Percentiles rank a stretch among this genome's conserved stretches.
phyloP scores from a whole-genome alignment of 2,888 invertebrate species.

The Rhorus exstirpatorius region DNA sequence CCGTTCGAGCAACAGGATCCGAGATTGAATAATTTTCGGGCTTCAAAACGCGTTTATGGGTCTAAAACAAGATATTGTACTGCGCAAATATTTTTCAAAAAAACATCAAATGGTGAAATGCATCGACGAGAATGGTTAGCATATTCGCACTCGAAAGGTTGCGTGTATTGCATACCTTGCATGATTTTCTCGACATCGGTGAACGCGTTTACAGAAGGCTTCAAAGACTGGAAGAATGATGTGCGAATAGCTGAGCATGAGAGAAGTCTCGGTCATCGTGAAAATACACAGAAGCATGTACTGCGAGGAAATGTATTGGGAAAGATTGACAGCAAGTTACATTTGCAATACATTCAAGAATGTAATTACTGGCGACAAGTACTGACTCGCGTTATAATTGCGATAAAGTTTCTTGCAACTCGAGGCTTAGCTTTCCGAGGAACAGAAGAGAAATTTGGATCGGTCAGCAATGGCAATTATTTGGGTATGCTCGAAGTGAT shows the following conservation, averaged over 20 bases:
- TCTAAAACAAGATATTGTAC: constrained; percentile 38
- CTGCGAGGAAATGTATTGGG: constrained; percentile 40
- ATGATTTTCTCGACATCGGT: constrained; percentile 47
- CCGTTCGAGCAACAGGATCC: constrained; percentile 27
- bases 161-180: constrained; percentile 52
- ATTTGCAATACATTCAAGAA: constrained; percentile 64
- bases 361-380: constrained; percentile 74
- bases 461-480: constrained; percentile 77
- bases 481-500: constrained; percentile 77
- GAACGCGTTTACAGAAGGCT: constrained; percentile 51
- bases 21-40: constrained; percentile 8
- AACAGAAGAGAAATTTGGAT: constrained; percentile 74
- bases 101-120: constrained; percentile 54
- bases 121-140: constrained; percentile 49
- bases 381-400: constrained; percentile 73
- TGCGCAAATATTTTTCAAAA: constrained; percentile 52
- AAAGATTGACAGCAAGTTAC: constrained; percentile 53
- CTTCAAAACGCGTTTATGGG: constrained; percentile 32
- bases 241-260: constrained; percentile 48
- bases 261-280: constrained; percentile 41
- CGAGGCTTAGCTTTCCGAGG: constrained; percentile 77
- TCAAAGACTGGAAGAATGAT: constrained; percentile 57
- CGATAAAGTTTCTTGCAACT: constrained; percentile 72
- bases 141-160: constrained; percentile 48
- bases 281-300: constrained; percentile 36